These are phyloP conservation scores for Chamaedrilus cognettii DNA, from an alignment of 2,888 invertebrate species.

Conservation along the genomic window DNA sequence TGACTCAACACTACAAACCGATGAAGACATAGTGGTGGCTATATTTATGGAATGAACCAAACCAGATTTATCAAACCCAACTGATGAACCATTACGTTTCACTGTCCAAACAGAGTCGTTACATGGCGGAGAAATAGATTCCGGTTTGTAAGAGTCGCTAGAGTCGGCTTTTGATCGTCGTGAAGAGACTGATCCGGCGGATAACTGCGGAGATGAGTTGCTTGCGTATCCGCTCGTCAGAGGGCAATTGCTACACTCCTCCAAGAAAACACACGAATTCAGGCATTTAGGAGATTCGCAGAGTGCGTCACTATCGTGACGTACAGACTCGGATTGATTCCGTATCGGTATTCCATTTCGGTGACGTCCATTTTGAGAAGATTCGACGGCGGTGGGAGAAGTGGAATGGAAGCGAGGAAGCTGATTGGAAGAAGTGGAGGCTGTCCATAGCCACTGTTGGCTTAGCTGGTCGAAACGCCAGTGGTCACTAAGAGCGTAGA, in stretches of 20 bases:
- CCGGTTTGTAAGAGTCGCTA: background rate
- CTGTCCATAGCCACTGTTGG: slow-evolving; percentile 4
- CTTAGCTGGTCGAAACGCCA: slow-evolving; percentile 7
- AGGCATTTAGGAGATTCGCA: background rate
- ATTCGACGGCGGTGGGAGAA: background rate
- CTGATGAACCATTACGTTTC: background rate
- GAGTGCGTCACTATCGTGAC: background rate
- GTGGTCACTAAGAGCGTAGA: background rate
- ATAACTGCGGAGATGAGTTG: slow-evolving; percentile 15
- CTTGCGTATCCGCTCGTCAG: slow-evolving; percentile 22
- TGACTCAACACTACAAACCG: background rate
- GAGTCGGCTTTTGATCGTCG: background rate
- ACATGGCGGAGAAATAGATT: background rate
- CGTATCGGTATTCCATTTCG: background rate
- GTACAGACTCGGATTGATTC: background rate
- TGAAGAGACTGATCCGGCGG: too few species aligned
- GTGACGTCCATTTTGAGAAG: background rate
- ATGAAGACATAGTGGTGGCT: background rate
- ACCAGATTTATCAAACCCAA: background rate
- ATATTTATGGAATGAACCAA: too few species aligned
- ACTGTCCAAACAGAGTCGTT: background rate
- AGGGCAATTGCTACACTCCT: slow-evolving; percentile 2
- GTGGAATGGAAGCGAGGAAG: background rate
- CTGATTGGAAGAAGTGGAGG: background rate
- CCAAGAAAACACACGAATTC: background rate